Evolutionary conservation across 2,888 invertebrate genomes (phyloP).

Genomic region (Microctonus aethiopoides): DNA sequence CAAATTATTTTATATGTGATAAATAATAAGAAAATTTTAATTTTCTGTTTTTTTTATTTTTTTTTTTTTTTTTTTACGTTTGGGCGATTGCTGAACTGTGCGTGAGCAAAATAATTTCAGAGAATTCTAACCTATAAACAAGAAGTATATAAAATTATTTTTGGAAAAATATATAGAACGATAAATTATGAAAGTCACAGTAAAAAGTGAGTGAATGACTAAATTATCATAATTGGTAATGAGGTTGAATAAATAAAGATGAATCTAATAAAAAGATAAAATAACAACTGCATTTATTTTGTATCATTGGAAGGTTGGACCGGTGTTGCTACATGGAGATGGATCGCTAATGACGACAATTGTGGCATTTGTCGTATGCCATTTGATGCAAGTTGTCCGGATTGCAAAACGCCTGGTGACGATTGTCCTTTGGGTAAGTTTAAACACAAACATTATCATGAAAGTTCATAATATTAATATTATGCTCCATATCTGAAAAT

Average conservation of each 20-base stretch:
- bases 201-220: slow-evolving; percentile 32
- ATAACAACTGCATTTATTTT: slow-evolving; percentile 60
- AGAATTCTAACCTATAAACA: not conserved
- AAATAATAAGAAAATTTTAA: not conserved
- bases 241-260: not conserved
- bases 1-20: too few species aligned
- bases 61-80: too few species aligned
- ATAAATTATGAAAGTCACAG: slow-evolving; percentile 28
- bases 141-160: not conserved
- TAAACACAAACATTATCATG: too few species aligned
- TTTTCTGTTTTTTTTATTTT: not conserved
- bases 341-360: slow-evolving; percentile 99
- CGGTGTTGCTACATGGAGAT: slow-evolving; percentile 97
- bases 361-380: slow-evolving; percentile 99
- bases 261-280: slow-evolving; percentile 38
- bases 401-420: slow-evolving; percentile 97
- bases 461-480: too few species aligned
- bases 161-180: not conserved
- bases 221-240: not conserved
- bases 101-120: not conserved
- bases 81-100: not conserved
- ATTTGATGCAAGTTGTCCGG: slow-evolving; percentile 98
- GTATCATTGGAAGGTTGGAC: slow-evolving; percentile 78
- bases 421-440: slow-evolving; percentile 87
- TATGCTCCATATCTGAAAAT: not conserved